These are phyloP conservation scores for Hafferia zeledoni DNA, from an alignment of 2,797 vertebrate species.

Conservation along the genomic window DNA sequence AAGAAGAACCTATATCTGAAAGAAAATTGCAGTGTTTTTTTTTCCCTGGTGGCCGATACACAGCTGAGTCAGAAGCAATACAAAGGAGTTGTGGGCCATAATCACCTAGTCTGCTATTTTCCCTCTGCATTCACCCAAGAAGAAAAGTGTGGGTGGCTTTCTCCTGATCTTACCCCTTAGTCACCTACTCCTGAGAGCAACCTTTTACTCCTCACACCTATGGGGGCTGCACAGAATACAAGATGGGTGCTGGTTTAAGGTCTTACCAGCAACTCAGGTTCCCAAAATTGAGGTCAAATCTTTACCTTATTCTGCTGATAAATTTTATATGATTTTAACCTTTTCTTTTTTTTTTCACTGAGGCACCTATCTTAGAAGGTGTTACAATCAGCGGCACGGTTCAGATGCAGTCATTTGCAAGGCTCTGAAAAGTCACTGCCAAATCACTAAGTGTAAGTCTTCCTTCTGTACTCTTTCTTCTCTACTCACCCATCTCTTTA, in stretches of 20 bases:
- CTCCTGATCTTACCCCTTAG: not conserved
- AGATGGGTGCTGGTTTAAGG: not conserved
- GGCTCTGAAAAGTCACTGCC: not conserved
- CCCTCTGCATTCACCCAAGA: not conserved
- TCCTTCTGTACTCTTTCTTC: not conserved
- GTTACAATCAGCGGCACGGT: not conserved
- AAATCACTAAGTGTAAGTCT: not conserved
- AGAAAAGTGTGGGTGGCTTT: not conserved
- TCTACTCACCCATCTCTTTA: not conserved
- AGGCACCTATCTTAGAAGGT: not conserved
- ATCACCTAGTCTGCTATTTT: not conserved
- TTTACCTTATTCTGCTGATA: not conserved
- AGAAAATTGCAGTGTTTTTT: not conserved
- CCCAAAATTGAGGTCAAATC: not conserved
- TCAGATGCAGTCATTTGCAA: not conserved
- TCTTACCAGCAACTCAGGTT: not conserved
- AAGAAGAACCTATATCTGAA: not conserved
- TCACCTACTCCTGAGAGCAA: not conserved
- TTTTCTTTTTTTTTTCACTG: not conserved
- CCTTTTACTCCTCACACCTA: fast-evolving
- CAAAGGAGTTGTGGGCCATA: not conserved
- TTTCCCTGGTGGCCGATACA: not conserved
- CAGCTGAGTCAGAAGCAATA: not conserved
- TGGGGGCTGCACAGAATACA: fast-evolving
- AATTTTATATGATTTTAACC: not conserved